Conservation (phyloP, 2,113 vertebrate species). For the Rhinoptilus africanus region DNA sequence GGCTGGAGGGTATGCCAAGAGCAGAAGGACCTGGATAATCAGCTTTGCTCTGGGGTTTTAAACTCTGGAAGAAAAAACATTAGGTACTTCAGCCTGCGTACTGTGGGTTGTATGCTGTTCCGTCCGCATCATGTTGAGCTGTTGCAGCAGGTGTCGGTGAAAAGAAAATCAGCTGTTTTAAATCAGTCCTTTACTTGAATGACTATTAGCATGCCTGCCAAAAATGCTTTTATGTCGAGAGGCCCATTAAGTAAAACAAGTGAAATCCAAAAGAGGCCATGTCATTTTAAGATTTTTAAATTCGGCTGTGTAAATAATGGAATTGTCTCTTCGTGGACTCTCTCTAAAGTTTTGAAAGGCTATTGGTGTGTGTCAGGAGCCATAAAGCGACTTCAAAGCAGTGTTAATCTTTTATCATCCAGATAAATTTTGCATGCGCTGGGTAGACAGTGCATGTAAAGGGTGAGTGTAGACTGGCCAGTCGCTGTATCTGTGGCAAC, state of each 20-base stretch:
- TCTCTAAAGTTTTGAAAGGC: constrained; percentile 16
- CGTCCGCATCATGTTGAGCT: not conserved
- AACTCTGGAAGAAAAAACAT: not conserved
- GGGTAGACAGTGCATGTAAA: not conserved
- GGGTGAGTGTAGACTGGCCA: not conserved
- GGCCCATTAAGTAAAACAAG: constrained; percentile 6
- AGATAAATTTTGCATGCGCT: not conserved
- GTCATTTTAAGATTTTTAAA: constrained; percentile 8
- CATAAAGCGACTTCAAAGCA: constrained; percentile 1
- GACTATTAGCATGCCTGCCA: not conserved
- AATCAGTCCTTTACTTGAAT: not conserved
- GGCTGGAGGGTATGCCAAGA: not conserved
- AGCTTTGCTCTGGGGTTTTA: not conserved
- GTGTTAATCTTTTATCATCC: not conserved
- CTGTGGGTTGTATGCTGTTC: not conserved
- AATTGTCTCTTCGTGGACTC: not conserved
- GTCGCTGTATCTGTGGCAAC: not conserved
- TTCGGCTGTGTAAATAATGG: constrained; percentile 8
- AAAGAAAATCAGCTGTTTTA: not conserved
- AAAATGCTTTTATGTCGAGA: constrained; percentile 41
- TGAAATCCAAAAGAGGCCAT: not conserved
- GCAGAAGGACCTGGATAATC: not conserved
- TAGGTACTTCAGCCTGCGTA: not conserved
- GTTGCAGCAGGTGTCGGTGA: not conserved
- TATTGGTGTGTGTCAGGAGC: not conserved